Conservation (phyloP, 2,113 vertebrate genomes). For the Gopherus evgoodei region DNA sequence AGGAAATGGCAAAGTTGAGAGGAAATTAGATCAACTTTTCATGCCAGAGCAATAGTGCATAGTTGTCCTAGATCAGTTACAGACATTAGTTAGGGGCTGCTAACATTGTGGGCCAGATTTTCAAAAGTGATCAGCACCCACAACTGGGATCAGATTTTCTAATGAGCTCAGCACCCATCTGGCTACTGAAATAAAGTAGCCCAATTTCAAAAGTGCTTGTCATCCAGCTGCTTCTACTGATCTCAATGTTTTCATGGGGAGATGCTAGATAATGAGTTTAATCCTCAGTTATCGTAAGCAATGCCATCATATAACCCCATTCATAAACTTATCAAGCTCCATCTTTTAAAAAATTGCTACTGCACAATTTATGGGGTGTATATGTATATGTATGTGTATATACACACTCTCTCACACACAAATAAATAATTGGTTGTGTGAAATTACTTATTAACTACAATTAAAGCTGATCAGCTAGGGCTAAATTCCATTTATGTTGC, state of each 20-base stretch:
- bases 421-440: neutral
- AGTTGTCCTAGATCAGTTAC: conserved; percentile 62
- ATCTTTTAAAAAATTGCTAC: neutral
- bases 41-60: conserved; percentile 57
- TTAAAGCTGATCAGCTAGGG: neutral
- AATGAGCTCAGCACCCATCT: neutral
- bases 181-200: neutral
- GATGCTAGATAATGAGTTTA: neutral
- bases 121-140: neutral
- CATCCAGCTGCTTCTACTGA: neutral
- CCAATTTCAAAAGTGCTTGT: neutral
- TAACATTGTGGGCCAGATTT: conserved; percentile 9
- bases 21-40: conserved; percentile 72
- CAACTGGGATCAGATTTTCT: neutral
- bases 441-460: neutral
- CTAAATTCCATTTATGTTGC: neutral
- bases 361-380: neutral
- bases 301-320: neutral
- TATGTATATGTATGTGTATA: neutral
- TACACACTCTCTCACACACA: neutral
- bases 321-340: neutral
- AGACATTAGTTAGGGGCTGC: conserved; percentile 33
- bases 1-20: conserved; percentile 67
- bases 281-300: neutral
- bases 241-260: neutral